phyloP scores from a whole-genome alignment of 2,888 invertebrate genomes.

The Linyphia triangularis region DNA sequence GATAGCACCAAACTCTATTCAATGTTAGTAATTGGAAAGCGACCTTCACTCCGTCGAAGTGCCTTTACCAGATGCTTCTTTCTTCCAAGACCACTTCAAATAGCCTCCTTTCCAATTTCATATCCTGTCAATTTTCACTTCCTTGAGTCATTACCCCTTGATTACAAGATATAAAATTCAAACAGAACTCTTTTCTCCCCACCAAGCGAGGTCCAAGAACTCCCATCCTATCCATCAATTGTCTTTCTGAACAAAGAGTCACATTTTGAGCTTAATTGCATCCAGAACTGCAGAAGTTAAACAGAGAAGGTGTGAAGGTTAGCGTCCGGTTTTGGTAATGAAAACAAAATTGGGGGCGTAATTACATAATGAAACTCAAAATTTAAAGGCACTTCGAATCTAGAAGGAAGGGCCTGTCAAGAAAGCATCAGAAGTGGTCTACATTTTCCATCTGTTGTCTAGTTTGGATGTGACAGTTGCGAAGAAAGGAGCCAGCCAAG shows the following conservation, averaged over 20 bases:
- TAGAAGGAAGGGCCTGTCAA: conserved; percentile 40
- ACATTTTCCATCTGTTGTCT: conserved; percentile 62
- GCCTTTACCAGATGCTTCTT: too few species aligned
- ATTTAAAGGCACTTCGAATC: conserved; percentile 27
- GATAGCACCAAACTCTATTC: too few species aligned
- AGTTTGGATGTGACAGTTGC: conserved; percentile 45
- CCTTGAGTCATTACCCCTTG: background rate
- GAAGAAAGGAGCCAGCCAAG: conserved; percentile 40
- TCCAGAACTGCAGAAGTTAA: conserved; percentile 1
- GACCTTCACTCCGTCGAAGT: too few species aligned
- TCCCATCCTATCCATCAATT: conserved; percentile 9
- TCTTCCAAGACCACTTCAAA: background rate
- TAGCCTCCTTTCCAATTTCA: conserved; percentile 23
- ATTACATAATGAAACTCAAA: conserved; percentile 55
- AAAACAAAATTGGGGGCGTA: conserved; percentile 62
- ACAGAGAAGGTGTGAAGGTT: background rate
- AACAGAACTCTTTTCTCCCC: background rate
- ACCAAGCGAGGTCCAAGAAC: background rate
- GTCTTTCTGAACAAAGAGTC: conserved; percentile 29
- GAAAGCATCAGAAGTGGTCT: background rate
- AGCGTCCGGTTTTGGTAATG: too few species aligned
- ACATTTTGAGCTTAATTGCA: conserved; percentile 21
- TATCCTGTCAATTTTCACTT: conserved; percentile 21
- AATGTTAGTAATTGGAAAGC: too few species aligned
- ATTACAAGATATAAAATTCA: conserved; percentile 20